Base-by-base conservation (phyloP, 1,140 invertebrate species). In the Marisa cornuarietis region DNA sequence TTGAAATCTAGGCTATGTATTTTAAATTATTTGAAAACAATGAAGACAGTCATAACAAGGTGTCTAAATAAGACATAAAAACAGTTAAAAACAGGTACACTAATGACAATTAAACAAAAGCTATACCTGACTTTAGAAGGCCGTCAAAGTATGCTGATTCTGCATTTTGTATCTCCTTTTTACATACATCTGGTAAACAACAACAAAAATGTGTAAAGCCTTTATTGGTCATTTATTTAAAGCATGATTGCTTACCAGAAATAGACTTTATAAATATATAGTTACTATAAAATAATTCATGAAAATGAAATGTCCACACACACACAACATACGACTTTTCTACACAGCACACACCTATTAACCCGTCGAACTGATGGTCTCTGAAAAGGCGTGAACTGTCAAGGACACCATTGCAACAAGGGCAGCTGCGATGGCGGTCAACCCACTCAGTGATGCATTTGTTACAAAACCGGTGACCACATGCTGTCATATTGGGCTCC, bases 381-480 rank as follows among this genome's bases (percentile, higher is more conserved):
- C 82, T 87, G 22, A 87, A 69, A 9, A 89, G 81, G 11, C 84
- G 81, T 18, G 66, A 69, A 8, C 65, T 65, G 10, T 31, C 51
- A 13, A 89, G 74, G 7, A 65, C 14, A 16, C 83, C 82, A 75
- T 89, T 90, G 78, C 88, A 90, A 72, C 88, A 90, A 0, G 88
- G 88, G 82, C 88, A 90, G n/a, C 74, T 85, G 74, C 86, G 88
- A 26, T 85, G 81, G 14, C 87, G 78, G 73, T 86, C 85, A 14
- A 88, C 84, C 85, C 88, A 90, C 74, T 90, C 89, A 58, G 79
- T 80, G 72, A 90, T 89, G 80, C 89, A 90, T 62, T 83, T 83
- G 49, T 78, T 78, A 82, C 89, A 90, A 72, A 85, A 90, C 11
- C 87, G 82, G 71, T 90, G 89, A 22, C 88, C 86, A 80, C 89